Percentiles rank a stretch among this genome's conserved stretches.
phyloP scores from a whole-genome alignment of 2,888 invertebrate genomes.

The Brachyptera putata region DNA sequence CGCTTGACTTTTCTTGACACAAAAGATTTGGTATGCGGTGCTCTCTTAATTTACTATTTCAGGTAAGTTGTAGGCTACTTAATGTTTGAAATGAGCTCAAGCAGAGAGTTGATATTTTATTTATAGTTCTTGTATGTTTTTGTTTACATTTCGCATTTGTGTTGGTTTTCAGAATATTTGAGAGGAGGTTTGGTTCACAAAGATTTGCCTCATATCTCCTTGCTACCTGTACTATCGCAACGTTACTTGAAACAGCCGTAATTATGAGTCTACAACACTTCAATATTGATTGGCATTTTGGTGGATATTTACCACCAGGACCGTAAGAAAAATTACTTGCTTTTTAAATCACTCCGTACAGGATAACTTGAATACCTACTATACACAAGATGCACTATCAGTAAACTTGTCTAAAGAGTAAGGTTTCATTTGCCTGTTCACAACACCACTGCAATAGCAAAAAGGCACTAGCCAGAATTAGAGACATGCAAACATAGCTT shows the following conservation, averaged over 20 bases:
- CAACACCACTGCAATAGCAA: no score
- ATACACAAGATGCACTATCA: no score
- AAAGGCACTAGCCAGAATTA: no score
- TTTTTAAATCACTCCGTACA: neutral
- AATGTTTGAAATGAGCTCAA: neutral
- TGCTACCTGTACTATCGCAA: conserved; percentile 44
- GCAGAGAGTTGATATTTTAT: neutral
- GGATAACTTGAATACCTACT: no score
- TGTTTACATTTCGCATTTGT: conserved; percentile 7
- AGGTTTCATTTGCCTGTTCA: no score
- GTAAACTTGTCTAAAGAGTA: no score
- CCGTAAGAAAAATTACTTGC: conserved; percentile 43
- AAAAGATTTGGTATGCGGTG: conserved; percentile 50
- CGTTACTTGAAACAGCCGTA: conserved; percentile 43
- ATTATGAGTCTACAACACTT: conserved; percentile 41
- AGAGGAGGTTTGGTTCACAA: conserved; percentile 50
- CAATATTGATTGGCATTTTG: conserved; percentile 42
- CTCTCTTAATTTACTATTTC: conserved; percentile 50
- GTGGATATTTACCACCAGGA: conserved; percentile 45
- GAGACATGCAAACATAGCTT: no score
- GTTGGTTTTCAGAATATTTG: conserved; percentile 45
- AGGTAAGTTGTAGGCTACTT: conserved; percentile 36
- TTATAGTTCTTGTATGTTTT: neutral
- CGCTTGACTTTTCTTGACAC: conserved; percentile 49
- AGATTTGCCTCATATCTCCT: conserved; percentile 48